Evolutionary conservation across 2,113 vertebrate genomes (phyloP).

Genomic region (Pterocles orientalis): DNA sequence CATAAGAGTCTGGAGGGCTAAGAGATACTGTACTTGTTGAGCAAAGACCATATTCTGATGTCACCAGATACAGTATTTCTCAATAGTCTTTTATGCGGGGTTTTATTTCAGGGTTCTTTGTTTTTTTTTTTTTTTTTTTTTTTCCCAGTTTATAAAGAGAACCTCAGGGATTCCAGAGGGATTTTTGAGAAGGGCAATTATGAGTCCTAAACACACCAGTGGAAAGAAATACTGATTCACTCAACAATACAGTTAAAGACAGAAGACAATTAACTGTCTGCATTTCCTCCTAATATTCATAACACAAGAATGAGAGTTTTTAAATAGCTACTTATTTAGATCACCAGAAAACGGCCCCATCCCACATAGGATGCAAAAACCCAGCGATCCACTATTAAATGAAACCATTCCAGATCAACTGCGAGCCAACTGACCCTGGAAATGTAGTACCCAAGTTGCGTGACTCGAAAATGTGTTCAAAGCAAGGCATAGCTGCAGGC

Average conservation of each 20-base stretch:
- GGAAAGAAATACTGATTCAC: constrained; percentile 29
- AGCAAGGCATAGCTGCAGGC: constrained; percentile 68
- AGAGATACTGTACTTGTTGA: constrained; percentile 7
- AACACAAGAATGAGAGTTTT: constrained; percentile 51
- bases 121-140: not conserved
- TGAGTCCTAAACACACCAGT: constrained; percentile 7
- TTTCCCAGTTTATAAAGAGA: not conserved
- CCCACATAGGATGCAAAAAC: constrained; percentile 29
- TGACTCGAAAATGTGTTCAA: constrained; percentile 81
- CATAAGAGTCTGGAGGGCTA: not conserved
- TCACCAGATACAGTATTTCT: constrained; percentile 22
- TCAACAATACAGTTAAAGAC: constrained; percentile 39
- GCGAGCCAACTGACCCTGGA: constrained; percentile 78
- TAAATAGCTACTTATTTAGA: constrained; percentile 65
- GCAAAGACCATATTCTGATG: constrained; percentile 25
- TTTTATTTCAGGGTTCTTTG: constrained; percentile 23
- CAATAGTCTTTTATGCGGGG: constrained; percentile 23
- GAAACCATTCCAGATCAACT: constrained; percentile 70
- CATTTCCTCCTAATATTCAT: constrained; percentile 13
- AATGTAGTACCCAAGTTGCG: constrained; percentile 82
- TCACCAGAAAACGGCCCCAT: constrained; percentile 29
- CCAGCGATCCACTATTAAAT: constrained; percentile 65
- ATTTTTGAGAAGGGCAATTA: constrained; percentile 23
- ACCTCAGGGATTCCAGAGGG: not conserved
- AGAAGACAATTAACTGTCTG: not conserved